These are phyloP conservation scores for Hypercompe scribonia DNA, from an alignment of 2,888 invertebrate genomes.

Conservation along the genomic window DNA sequence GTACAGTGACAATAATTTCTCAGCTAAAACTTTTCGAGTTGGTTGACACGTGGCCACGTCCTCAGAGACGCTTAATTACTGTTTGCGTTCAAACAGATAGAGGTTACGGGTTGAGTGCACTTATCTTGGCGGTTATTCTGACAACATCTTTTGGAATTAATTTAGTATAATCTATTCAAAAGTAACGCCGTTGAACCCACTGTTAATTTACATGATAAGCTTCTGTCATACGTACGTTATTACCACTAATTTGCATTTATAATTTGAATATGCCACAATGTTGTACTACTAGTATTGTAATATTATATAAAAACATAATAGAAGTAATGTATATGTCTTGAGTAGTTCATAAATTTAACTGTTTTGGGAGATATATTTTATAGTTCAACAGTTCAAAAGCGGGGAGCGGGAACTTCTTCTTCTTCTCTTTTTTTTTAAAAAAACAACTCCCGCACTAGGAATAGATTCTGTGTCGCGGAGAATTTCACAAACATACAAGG, in stretches of 20 bases:
- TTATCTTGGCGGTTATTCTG: conserved; percentile 1
- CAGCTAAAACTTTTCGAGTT: conserved; percentile 10
- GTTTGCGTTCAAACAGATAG: conserved; percentile 29
- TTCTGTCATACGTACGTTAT: not conserved
- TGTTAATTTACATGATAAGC: not conserved
- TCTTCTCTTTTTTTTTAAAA: too few species aligned
- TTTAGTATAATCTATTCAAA: not conserved
- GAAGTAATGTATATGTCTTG: too few species aligned
- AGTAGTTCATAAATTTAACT: not conserved
- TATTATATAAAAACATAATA: too few species aligned
- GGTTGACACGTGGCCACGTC: conserved; percentile 18
- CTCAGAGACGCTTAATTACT: conserved; percentile 35
- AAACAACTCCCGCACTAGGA: too few species aligned
- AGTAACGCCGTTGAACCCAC: not conserved
- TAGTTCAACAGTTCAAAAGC: too few species aligned
- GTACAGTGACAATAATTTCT: conserved; percentile 5
- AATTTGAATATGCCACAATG: not conserved
- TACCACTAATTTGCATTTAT: not conserved
- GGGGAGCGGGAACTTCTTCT: too few species aligned
- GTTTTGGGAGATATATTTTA: not conserved
- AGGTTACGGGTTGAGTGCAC: conserved; percentile 30
- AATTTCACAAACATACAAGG: too few species aligned
- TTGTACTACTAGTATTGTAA: too few species aligned
- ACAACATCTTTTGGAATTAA: not conserved
- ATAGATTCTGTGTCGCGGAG: too few species aligned